Evolutionary conservation across 2,888 invertebrate genomes (phyloP).

Genomic region (Polymixis flavicincta): DNA sequence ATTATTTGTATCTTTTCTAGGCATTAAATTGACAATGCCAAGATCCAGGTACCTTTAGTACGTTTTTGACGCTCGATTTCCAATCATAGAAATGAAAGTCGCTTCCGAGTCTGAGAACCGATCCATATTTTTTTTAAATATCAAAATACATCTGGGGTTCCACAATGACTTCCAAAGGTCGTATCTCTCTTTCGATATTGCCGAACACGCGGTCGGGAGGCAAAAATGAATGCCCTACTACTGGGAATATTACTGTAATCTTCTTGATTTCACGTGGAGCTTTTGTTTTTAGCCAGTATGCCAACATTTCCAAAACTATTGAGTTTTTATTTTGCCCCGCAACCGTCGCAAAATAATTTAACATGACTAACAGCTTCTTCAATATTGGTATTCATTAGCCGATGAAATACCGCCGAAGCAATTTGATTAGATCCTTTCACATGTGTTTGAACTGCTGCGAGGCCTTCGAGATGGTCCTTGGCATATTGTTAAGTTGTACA

Average conservation of each 20-base stretch:
- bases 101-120: background rate
- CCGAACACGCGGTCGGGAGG: background rate
- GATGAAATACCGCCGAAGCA: no score
- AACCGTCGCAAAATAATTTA: no score
- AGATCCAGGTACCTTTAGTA: background rate
- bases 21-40: conserved; percentile 1
- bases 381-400: no score
- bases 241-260: background rate
- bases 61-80: background rate
- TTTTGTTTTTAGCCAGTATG: conserved; percentile 2
- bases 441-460: no score
- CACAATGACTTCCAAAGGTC: no score
- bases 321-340: no score
- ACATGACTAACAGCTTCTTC: no score
- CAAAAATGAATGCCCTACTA: background rate
- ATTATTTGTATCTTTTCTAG: background rate
- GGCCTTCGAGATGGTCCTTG: no score
- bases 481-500: no score
- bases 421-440: no score
- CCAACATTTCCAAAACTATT: conserved; percentile 1
- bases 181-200: conserved; percentile 8
- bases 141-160: background rate
- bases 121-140: background rate
- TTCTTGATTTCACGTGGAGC: background rate
- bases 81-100: conserved; percentile 1